phyloP scores from a whole-genome alignment of 2,113 vertebrate genomes.

The Cyrtonyx montezumae region DNA sequence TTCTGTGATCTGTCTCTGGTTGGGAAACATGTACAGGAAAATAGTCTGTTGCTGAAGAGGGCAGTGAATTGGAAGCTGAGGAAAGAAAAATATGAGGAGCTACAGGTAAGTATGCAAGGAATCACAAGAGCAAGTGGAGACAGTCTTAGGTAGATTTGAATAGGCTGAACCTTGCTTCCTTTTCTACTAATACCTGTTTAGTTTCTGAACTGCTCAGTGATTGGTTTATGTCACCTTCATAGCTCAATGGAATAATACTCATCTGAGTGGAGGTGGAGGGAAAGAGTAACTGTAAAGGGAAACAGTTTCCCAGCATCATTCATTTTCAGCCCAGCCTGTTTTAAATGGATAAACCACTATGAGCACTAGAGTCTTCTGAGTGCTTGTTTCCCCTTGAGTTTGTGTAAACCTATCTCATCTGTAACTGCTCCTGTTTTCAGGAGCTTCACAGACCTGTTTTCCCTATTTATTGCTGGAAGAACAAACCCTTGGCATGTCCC shows the following conservation, averaged over 20 bases:
- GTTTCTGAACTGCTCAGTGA: background rate
- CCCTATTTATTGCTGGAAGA: background rate
- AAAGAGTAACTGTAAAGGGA: background rate
- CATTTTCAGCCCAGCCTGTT: background rate
- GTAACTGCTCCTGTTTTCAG: fast-evolving
- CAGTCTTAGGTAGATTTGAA: too few species aligned
- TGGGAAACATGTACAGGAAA: background rate
- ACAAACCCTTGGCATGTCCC: fast-evolving
- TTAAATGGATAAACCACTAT: too few species aligned
- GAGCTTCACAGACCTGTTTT: background rate
- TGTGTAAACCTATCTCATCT: background rate
- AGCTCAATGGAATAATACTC: background rate
- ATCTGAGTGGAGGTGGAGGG: background rate
- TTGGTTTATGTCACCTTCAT: background rate
- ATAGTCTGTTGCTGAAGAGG: background rate
- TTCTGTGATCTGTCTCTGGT: background rate
- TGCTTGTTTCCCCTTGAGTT: background rate
- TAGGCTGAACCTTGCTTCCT: background rate
- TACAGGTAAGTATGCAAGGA: background rate
- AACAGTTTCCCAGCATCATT: background rate
- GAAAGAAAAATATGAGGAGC: background rate
- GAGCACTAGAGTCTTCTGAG: background rate
- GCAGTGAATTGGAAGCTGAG: background rate
- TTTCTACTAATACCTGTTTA: background rate
- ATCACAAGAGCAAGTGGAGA: background rate